A percentile compares a stretch with the other conserved stretches of the same genome.
Conservation (phyloP, 2,888 invertebrate species). For the Agrotis segetum region DNA sequence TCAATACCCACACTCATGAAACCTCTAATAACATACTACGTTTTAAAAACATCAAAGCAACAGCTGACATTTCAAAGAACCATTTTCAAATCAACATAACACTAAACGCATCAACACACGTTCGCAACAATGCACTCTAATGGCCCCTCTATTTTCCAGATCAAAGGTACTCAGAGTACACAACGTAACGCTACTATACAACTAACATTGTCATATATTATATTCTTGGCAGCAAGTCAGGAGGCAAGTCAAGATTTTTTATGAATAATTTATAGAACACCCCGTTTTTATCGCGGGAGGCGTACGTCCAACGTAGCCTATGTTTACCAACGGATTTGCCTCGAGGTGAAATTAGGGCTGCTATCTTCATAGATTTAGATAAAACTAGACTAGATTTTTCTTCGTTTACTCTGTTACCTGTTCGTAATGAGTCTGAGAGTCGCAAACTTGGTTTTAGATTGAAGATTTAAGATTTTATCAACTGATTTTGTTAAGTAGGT, state of each 20-base stretch:
- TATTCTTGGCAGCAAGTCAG: conserved; percentile 43
- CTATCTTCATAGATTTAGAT: conserved; percentile 24
- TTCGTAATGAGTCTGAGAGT: conserved; percentile 17
- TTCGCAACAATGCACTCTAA: neutral
- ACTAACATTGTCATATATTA: conserved; percentile 57
- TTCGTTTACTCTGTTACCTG: conserved; percentile 21
- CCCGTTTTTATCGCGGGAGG: conserved; percentile 79
- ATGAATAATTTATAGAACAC: conserved; percentile 87
- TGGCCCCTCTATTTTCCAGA: conserved; percentile 1
- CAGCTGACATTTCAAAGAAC: neutral
- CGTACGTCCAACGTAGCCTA: conserved; percentile 64
- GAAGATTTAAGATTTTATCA: conserved; percentile 19
- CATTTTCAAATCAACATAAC: neutral
- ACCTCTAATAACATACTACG: too few species aligned
- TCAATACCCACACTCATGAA: too few species aligned
- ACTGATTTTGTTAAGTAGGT: conserved; percentile 7
- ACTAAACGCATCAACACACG: neutral
- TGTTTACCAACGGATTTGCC: conserved; percentile 71
- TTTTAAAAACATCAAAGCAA: too few species aligned
- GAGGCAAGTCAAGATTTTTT: conserved; percentile 83
- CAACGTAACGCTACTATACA: conserved; percentile 2
- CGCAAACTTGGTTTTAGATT: neutral
- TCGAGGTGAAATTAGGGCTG: conserved; percentile 64
- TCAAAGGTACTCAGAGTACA: conserved; percentile 33
- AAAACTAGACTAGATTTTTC: conserved; percentile 46